Evolutionary conservation across 2,113 vertebrate species (phyloP), one percentile per base, ranked within the genome.

Genomic region (Burhinus oedicnemus): DNA sequence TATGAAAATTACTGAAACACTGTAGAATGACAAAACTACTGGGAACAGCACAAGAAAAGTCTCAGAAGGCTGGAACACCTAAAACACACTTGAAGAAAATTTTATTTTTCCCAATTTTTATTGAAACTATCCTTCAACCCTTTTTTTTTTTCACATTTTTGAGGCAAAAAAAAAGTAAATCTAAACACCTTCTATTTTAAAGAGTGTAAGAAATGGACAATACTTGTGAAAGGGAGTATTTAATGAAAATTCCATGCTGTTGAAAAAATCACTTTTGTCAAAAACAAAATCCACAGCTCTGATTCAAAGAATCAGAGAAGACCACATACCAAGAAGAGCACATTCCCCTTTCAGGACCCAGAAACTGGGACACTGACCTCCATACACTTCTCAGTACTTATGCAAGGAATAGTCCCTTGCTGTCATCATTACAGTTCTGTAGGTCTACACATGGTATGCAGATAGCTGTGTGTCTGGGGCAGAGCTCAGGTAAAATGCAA

Each of bases 111-210:
- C 11, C 4, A 3, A 19, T 62, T 40, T 71, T 75, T 69, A 32
- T 32, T 40, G 49, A 69, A 80, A 70, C 65, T 42, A 34, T 65
- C 15, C 26, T 75, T 36, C 52, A 66, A 60, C 2, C 2, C 0
- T 17, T 54, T 45, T 40, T 26, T 60, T 26, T 60, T n/a, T 44
- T 26, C 5, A 52, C 4, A 1, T 38, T 52, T 71, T 62, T 15
- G 3, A 0, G 1, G 3, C n/a, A n/a, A 1, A 9, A 38, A 34
- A 57, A 34, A 22, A 30, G 18, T 49, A 13, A 9, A 61, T 61
- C 9, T 44, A 66, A 89, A 10, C 3, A 54, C 5, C 64, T 87
- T 21, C 7, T 58, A 12, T 45, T 79, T 85, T 18, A 42, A 90
- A 75, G 18, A 57, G 4, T 64, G 85, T 77, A 4, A 23, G 60